These are phyloP conservation scores for Chiroxiphia lanceolata DNA, from an alignment of 2,797 vertebrate genomes.

Conservation along the genomic window DNA sequence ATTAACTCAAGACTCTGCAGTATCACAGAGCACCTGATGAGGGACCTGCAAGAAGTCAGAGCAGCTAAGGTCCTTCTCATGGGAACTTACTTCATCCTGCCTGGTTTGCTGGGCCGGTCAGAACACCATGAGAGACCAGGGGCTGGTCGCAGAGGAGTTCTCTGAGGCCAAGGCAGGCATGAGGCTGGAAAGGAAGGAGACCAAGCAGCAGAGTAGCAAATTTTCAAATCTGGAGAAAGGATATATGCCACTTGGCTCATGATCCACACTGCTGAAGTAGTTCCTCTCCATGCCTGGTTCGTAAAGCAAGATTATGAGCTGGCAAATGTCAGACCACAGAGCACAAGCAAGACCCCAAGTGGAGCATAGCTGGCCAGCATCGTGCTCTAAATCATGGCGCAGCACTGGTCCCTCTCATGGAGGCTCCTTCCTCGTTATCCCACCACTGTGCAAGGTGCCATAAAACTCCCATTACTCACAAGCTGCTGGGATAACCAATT, in stretches of 20 bases:
- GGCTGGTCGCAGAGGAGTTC: not conserved
- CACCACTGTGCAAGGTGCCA: fast-evolving
- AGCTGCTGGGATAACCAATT: not conserved
- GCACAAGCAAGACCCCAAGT: not conserved
- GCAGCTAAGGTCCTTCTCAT: not conserved
- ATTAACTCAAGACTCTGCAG: not conserved
- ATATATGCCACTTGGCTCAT: not conserved
- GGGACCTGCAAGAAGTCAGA: not conserved
- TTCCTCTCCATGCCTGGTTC: not conserved
- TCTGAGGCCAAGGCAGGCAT: not conserved
- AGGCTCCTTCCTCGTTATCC: not conserved
- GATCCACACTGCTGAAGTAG: not conserved
- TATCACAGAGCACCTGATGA: not conserved
- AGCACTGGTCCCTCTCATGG: not conserved
- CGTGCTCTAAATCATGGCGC: not conserved
- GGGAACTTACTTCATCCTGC: not conserved
- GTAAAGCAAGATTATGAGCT: slow-evolving; percentile 32
- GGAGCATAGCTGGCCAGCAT: not conserved
- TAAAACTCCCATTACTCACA: not conserved
- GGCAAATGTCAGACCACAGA: not conserved
- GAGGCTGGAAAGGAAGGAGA: not conserved
- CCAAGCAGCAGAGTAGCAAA: not conserved
- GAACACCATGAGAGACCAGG: not conserved
- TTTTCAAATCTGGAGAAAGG: not conserved
- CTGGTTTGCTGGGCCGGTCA: not conserved